A percentile compares a stretch with the other conserved stretches of the same genome.
phyloP scores from a whole-genome alignment of 2,113 vertebrate genomes.

The Forbesichthys agassizii region DNA sequence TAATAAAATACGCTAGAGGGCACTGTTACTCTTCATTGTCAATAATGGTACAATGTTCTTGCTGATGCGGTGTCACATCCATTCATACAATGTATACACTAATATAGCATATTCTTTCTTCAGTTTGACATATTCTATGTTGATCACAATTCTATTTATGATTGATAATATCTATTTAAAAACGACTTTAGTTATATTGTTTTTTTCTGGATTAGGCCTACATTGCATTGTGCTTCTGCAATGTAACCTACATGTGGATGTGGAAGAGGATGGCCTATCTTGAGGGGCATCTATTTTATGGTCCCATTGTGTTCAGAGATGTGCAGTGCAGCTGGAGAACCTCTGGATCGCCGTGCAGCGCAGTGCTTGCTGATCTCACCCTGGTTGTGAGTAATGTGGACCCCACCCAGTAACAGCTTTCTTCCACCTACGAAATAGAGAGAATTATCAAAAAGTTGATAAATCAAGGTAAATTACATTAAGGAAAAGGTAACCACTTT shows the following conservation, averaged over 20 bases:
- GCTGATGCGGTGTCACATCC: background rate
- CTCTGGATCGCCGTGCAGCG: slow-evolving; percentile 63
- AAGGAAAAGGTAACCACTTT: too few species aligned
- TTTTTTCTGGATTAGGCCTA: too few species aligned
- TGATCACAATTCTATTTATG: background rate
- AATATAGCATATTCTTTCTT: slow-evolving; percentile 41
- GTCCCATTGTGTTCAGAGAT: slow-evolving; percentile 37
- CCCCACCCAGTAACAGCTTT: slow-evolving; percentile 58
- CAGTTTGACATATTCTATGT: slow-evolving; percentile 16
- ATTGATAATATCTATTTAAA: too few species aligned
- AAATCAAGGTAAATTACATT: background rate
- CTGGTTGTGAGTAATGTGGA: slow-evolving; percentile 37
- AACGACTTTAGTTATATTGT: too few species aligned
- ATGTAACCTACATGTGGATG: slow-evolving; percentile 46
- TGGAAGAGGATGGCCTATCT: slow-evolving; percentile 53
- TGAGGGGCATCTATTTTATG: slow-evolving; percentile 31
- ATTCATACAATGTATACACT: background rate
- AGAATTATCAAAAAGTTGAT: background rate
- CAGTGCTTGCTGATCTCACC: slow-evolving; percentile 61
- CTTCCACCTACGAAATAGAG: slow-evolving; percentile 13
- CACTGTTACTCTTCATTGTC: background rate
- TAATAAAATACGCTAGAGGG: slow-evolving; percentile 39
- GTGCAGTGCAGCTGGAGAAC: slow-evolving; percentile 66
- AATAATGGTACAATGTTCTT: background rate
- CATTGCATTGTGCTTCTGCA: slow-evolving; percentile 40